phyloP scores from a whole-genome alignment of 2,113 vertebrate species.

The Balaenoptera acutorostrata region DNA sequence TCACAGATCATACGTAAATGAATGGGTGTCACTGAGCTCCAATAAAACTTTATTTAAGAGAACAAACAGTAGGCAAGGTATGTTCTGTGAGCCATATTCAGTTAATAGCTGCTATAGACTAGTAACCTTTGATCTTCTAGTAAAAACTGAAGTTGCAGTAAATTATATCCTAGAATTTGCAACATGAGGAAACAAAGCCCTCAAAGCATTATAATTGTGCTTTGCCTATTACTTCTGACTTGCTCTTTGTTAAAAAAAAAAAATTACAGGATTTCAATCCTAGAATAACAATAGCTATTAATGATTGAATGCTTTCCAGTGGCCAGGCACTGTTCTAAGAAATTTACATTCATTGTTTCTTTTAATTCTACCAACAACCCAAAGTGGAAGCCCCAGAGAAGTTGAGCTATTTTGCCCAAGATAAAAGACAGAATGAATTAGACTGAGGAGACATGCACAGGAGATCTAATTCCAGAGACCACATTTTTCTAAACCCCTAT shows the following conservation, averaged over 20 bases:
- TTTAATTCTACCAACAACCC: not conserved
- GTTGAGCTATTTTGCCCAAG: not conserved
- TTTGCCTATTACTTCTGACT: not conserved
- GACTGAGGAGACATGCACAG: not conserved
- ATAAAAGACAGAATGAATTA: not conserved
- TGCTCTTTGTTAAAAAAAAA: not conserved
- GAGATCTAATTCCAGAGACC: not conserved
- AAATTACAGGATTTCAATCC: not conserved
- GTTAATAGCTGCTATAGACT: not conserved
- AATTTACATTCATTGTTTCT: not conserved
- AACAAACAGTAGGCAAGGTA: not conserved
- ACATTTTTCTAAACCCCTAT: too few species aligned
- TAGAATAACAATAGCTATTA: not conserved
- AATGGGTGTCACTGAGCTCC: not conserved
- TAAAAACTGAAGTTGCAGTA: slow-evolving; percentile 31
- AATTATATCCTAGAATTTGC: not conserved
- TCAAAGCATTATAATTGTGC: not conserved
- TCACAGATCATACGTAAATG: not conserved
- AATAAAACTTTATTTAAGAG: not conserved
- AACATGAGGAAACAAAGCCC: not conserved
- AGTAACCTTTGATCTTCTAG: not conserved
- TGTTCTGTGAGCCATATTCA: not conserved
- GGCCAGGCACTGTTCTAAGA: not conserved
- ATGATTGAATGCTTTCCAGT: not conserved
- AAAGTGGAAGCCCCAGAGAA: not conserved